These are phyloP conservation scores for Grus americana DNA, from an alignment of 2,113 vertebrate genomes.

Conservation along the genomic window DNA sequence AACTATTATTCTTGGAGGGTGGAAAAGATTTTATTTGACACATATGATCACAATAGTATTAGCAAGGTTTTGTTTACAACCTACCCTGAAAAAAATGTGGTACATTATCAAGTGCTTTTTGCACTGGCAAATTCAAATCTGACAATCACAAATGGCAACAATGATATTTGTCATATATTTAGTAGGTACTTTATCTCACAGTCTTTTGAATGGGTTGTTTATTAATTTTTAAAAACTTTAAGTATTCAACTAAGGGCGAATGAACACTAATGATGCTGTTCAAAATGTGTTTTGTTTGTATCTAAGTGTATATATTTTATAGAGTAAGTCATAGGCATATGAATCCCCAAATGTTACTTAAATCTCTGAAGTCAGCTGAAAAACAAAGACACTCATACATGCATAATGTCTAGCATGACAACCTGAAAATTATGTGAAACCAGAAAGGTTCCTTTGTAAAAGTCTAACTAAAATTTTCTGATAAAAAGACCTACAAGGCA, in stretches of 20 bases:
- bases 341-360: constrained; percentile 64
- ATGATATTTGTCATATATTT: background rate
- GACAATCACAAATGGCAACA: constrained; percentile 35
- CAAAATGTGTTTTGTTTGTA: constrained; percentile 36
- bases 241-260: constrained; percentile 21
- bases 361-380: constrained; percentile 73
- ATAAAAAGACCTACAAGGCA: constrained; percentile 53
- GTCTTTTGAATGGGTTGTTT: background rate
- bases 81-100: background rate
- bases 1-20: constrained; percentile 67
- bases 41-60: constrained; percentile 46
- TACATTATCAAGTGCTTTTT: constrained; percentile 28
- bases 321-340: constrained; percentile 32
- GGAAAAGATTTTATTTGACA: constrained; percentile 50
- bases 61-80: constrained; percentile 41
- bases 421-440: constrained; percentile 64
- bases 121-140: background rate
- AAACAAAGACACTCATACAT: constrained; percentile 61
- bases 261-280: constrained; percentile 11
- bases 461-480: constrained; percentile 48
- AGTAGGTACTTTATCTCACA: background rate
- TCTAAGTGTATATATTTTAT: constrained; percentile 57
- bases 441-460: constrained; percentile 48
- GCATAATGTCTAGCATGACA: constrained; percentile 58
- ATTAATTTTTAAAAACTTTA: constrained; percentile 58